Conservation (phyloP, 2,888 invertebrate genomes). For the Cryptus armator region DNA sequence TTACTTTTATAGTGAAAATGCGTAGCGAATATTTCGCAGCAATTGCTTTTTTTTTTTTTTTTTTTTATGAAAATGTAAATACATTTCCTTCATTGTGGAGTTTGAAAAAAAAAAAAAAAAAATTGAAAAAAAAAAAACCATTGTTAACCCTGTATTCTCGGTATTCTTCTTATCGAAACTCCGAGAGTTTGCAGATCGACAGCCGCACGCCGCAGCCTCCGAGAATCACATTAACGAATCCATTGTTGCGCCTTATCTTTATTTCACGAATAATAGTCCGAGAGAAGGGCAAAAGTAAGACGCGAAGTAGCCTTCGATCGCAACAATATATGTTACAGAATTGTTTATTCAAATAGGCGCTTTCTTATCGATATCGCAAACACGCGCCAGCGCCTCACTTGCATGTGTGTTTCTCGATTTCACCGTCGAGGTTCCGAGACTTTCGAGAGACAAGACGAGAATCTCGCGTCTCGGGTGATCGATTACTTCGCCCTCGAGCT, state of each 20-base stretch:
- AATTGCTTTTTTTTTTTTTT: not conserved
- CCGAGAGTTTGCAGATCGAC: slow-evolving; percentile 20
- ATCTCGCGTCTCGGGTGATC: not conserved
- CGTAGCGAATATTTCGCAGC: not conserved
- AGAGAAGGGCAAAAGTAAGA: slow-evolving; percentile 29
- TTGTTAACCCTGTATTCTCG: not conserved
- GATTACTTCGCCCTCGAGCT: slow-evolving; percentile 34
- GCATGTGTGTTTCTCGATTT: not conserved
- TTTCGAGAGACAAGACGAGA: slow-evolving; percentile 15
- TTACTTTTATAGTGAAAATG: not conserved
- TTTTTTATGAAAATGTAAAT: not conserved
- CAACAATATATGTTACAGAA: slow-evolving; percentile 13
- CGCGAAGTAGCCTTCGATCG: not conserved
- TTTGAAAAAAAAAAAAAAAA: not conserved
- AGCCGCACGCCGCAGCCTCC: slow-evolving; percentile 31
- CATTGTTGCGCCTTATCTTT: slow-evolving; percentile 68
- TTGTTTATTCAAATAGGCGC: slow-evolving; percentile 43
- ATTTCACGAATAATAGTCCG: slow-evolving; percentile 56
- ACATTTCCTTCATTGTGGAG: not conserved
- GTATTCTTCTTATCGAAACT: slow-evolving; percentile 41
- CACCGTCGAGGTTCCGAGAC: slow-evolving; percentile 32
- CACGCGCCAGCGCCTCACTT: not conserved
- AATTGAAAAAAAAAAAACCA: not conserved
- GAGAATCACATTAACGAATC: slow-evolving; percentile 67
- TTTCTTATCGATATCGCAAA: slow-evolving; percentile 31